phyloP scores from a whole-genome alignment of 1,140 invertebrate genomes.

The Pseudomyrmex cubaensis region DNA sequence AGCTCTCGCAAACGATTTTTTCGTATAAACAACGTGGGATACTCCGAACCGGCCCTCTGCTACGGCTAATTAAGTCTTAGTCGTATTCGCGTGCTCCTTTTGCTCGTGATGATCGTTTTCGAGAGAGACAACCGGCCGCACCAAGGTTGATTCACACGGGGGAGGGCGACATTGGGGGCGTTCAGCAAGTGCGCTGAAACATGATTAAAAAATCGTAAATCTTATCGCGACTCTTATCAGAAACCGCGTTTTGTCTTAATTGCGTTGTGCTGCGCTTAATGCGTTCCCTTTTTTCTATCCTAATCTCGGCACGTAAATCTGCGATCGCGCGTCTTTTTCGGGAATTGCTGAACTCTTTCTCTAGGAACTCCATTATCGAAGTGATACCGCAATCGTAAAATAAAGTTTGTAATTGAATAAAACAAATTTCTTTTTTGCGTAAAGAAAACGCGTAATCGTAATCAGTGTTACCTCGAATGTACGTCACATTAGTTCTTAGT shows the following conservation, averaged over 20 bases:
- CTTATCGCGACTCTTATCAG: neutral
- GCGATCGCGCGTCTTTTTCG: neutral
- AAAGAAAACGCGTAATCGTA: too few relatives aligned
- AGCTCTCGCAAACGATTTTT: slow-evolving; percentile 77
- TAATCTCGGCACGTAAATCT: too few relatives aligned
- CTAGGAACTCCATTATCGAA: neutral
- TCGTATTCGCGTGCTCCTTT: slow-evolving; percentile 65
- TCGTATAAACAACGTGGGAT: slow-evolving; percentile 73
- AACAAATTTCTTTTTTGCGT: too few relatives aligned
- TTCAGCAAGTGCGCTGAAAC: slow-evolving; percentile 9
- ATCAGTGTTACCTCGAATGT: too few relatives aligned
- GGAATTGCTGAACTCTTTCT: neutral
- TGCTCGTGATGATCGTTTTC: slow-evolving; percentile 50
- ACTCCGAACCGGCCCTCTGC: slow-evolving; percentile 62
- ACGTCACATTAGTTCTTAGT: too few relatives aligned
- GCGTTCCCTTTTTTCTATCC: neutral
- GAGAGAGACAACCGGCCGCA: slow-evolving; percentile 60
- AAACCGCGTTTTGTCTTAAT: slow-evolving; percentile 17
- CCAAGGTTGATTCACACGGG: slow-evolving; percentile 66
- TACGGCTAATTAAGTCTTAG: slow-evolving; percentile 76
- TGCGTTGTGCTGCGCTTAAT: neutral
- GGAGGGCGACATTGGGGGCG: slow-evolving; percentile 38
- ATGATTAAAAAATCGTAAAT: slow-evolving; percentile 42
- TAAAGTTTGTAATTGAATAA: neutral
- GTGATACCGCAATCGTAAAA: neutral